Conservation (phyloP, 2,113 vertebrate species). For the Callionymus lyra region DNA sequence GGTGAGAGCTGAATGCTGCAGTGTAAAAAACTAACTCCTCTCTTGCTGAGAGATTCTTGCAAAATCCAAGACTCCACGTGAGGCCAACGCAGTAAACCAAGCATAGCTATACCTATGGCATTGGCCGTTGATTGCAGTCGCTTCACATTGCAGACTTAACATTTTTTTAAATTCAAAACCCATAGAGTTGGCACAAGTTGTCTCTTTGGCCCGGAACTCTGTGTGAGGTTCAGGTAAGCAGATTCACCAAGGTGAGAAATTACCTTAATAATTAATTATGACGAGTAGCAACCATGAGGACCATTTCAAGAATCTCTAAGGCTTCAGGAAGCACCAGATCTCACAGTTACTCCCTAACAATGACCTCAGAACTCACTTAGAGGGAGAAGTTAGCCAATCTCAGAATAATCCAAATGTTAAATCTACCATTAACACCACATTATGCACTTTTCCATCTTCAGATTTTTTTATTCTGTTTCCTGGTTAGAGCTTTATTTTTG, state of each 20-base stretch:
- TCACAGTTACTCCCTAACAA: constrained; percentile 11
- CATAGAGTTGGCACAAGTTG: too few relatives aligned
- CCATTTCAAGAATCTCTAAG: constrained; percentile 56
- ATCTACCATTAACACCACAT: too few relatives aligned
- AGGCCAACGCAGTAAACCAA: constrained; percentile 7
- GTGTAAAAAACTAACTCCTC: constrained; percentile 16
- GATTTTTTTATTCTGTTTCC: too few relatives aligned
- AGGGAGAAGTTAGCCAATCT: too few relatives aligned
- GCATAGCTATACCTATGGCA: too few relatives aligned
- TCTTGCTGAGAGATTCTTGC: constrained; percentile 13
- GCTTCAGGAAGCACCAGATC: constrained; percentile 35
- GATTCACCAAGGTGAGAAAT: constrained; percentile 53
- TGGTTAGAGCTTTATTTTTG: too few relatives aligned
- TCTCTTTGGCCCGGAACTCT: constrained; percentile 28
- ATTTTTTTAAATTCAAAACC: too few relatives aligned
- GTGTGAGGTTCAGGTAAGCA: constrained; percentile 12
- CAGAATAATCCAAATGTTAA: too few relatives aligned
- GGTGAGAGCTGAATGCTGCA: constrained; percentile 35
- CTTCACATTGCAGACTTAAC: too few relatives aligned
- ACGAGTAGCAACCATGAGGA: constrained; percentile 47
- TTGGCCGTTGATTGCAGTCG: too few relatives aligned
- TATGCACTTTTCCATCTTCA: too few relatives aligned
- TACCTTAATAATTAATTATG: constrained; percentile 41
- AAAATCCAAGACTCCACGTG: constrained; percentile 8
- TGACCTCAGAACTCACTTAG: too few relatives aligned